Conservation (phyloP, 1,140 invertebrate genomes). For the Steinernema feltiae region DNA sequence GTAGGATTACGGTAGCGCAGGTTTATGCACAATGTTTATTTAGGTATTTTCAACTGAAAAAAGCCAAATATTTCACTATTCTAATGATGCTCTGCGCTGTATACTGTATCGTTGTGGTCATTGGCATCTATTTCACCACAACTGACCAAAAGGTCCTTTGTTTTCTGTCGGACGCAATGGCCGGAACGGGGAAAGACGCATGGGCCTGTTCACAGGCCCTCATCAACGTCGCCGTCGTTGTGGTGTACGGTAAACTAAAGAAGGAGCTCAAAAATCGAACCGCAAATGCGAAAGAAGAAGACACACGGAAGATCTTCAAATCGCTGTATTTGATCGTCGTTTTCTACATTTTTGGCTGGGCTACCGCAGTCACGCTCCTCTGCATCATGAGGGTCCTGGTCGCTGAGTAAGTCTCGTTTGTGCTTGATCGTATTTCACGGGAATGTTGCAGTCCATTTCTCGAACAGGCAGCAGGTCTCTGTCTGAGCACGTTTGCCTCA, state of each 20-base stretch:
- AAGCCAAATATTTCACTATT: background rate
- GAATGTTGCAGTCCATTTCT: background rate
- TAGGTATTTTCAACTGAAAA: background rate
- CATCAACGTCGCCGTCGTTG: background rate
- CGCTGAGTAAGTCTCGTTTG: background rate
- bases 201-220: background rate
- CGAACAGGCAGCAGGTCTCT: background rate
- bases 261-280: background rate
- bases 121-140: background rate
- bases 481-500: background rate
- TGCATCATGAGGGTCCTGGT: background rate
- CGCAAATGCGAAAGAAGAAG: background rate
- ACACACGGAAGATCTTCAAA: background rate
- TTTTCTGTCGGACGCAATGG: background rate
- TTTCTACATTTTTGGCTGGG: conserved; percentile 2
- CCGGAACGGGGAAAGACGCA: background rate
- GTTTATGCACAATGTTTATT: too few relatives aligned
- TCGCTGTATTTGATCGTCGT: background rate
- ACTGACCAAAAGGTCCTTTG: background rate
- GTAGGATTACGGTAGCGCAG: background rate
- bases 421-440: background rate
- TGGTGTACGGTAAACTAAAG: background rate
- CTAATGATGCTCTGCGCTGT: background rate
- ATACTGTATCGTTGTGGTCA: background rate
- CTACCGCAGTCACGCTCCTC: background rate